A percentile compares a stretch with the other conserved stretches of the same genome.
These are phyloP conservation scores for Ambastaia sidthimunki DNA, from an alignment of 2,797 vertebrate species.

Conservation along the genomic window DNA sequence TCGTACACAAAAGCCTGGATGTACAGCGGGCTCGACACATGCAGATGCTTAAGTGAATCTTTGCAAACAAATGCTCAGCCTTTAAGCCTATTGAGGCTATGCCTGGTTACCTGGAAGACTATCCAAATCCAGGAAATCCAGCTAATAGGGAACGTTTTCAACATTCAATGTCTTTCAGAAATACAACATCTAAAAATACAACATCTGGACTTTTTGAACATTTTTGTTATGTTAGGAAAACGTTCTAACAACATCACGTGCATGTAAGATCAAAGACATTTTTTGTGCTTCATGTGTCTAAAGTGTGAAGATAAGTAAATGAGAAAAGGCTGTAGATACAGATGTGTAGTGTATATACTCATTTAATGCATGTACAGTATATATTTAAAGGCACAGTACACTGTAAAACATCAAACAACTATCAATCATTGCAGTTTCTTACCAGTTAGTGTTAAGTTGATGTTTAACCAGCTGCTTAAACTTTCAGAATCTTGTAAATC, in stretches of 20 bases:
- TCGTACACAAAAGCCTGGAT: constrained; percentile 41
- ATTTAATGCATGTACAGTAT: background rate
- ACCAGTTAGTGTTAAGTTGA: background rate
- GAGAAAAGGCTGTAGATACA: background rate
- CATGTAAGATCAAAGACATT: constrained; percentile 37
- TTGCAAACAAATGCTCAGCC: constrained; percentile 33
- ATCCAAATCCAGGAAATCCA: constrained; percentile 25
- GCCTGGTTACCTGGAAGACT: constrained; percentile 11
- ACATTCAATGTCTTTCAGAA: too few relatives aligned
- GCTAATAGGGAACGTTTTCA: too few relatives aligned
- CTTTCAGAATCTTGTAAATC: background rate
- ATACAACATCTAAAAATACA: too few relatives aligned
- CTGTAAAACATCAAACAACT: background rate
- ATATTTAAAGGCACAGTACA: background rate
- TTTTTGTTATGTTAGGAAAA: too few relatives aligned
- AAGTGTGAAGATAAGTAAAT: constrained; percentile 2
- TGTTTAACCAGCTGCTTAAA: background rate
- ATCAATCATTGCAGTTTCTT: background rate
- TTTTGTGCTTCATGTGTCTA: background rate
- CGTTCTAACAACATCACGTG: background rate
- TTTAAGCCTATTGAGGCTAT: constrained; percentile 20
- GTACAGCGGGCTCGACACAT: constrained; percentile 8
- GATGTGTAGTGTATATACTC: constrained; percentile 28
- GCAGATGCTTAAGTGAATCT: constrained; percentile 20
- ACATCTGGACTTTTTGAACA: too few relatives aligned